phyloP scores from a whole-genome alignment of 2,888 invertebrate genomes.

The Oligia strigilis region DNA sequence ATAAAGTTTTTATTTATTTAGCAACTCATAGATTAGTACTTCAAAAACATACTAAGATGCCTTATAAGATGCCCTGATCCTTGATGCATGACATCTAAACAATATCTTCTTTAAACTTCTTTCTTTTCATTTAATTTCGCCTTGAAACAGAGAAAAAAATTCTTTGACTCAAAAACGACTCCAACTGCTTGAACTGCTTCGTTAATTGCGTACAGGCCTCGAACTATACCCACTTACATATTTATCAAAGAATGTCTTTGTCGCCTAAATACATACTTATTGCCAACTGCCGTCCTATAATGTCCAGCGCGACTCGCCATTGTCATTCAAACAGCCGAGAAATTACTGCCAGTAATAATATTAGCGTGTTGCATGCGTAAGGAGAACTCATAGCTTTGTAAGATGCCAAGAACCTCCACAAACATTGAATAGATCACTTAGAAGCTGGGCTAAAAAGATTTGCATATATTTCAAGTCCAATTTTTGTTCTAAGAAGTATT shows the following conservation, averaged over 20 bases:
- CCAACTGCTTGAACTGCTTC: slow-evolving; percentile 17
- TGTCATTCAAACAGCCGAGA: slow-evolving; percentile 75
- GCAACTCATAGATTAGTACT: background rate
- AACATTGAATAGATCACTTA: slow-evolving; percentile 8
- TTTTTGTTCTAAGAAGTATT: background rate
- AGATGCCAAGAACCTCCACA: slow-evolving; percentile 24
- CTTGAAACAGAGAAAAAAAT: background rate
- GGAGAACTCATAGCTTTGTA: slow-evolving; percentile 12
- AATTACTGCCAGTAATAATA: slow-evolving; percentile 62
- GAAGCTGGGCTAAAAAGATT: slow-evolving; percentile 1
- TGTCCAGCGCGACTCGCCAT: slow-evolving; percentile 66
- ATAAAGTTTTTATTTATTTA: no score
- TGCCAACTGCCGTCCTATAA: slow-evolving; percentile 62
- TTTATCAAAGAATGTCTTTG: slow-evolving; percentile 52
- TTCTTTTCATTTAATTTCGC: background rate
- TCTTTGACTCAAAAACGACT: background rate
- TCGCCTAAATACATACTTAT: slow-evolving; percentile 64
- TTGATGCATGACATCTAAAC: no score
- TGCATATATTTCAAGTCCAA: slow-evolving; percentile 1
- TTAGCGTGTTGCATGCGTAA: slow-evolving; percentile 48
- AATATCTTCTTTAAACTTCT: background rate
- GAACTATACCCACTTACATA: slow-evolving; percentile 29
- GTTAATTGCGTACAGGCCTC: slow-evolving; percentile 12
- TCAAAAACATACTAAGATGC: background rate
- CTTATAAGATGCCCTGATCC: background rate